Conservation (phyloP, 2,888 invertebrate species). For the Tanypteryx hageni region DNA sequence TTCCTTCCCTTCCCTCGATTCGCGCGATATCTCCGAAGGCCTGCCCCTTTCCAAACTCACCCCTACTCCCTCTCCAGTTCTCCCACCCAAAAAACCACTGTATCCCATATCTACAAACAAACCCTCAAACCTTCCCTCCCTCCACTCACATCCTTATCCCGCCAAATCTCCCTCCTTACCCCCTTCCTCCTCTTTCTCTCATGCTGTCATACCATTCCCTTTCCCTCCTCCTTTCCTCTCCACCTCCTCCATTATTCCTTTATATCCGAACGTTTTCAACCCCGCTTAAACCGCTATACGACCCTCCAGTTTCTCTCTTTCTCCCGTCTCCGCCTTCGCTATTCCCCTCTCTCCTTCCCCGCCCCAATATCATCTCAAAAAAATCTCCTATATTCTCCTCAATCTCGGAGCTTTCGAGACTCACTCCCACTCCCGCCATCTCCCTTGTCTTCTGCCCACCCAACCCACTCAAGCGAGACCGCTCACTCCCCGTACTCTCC, state of each 20-base stretch:
- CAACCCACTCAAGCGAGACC: background rate
- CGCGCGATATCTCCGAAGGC: background rate
- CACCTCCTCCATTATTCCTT: background rate
- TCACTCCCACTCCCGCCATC: background rate
- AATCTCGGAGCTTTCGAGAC: background rate
- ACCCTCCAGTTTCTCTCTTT: background rate
- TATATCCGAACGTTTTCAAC: slow-evolving; percentile 10
- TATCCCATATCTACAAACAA: slow-evolving; percentile 48
- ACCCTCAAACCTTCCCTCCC: background rate
- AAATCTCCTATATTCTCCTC: background rate
- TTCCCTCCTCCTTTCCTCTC: background rate
- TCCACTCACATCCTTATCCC: background rate
- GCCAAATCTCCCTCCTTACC: background rate
- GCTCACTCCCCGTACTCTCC: background rate
- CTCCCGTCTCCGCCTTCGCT: background rate
- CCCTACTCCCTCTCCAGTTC: background rate
- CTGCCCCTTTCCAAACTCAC: background rate
- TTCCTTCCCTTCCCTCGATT: background rate
- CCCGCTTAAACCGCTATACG: slow-evolving; percentile 45
- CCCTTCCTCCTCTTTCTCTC: background rate
- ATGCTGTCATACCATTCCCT: background rate
- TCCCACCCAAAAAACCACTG: background rate
- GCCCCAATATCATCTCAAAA: background rate
- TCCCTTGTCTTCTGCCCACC: background rate
- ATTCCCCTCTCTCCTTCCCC: background rate